Percentiles rank a stretch among this genome's conserved stretches.
These are phyloP conservation scores for Chlorospingus flavigularis DNA, from an alignment of 2,797 vertebrate species.

Conservation along the genomic window DNA sequence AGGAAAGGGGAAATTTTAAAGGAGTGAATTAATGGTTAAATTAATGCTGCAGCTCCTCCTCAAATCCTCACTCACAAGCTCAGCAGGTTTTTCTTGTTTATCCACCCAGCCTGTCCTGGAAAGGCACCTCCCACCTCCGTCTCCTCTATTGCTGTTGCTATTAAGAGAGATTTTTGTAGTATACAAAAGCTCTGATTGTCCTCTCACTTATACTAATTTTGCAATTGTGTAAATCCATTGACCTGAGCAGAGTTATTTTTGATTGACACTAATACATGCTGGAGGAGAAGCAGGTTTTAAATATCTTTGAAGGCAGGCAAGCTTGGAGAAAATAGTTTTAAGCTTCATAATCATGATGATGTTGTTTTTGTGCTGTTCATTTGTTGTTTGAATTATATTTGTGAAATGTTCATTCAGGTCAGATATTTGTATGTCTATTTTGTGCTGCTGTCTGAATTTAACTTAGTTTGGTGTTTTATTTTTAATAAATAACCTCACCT, in stretches of 20 bases:
- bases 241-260: constrained; percentile 57
- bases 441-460: not conserved
- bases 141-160: constrained; percentile 37
- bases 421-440: not conserved
- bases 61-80: not conserved
- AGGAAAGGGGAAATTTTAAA: not conserved
- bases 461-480: not conserved
- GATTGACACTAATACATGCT: constrained; percentile 51
- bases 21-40: constrained; percentile 37
- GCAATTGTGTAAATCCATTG: constrained; percentile 61
- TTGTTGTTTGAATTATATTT: constrained; percentile 24
- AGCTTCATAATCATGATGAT: not conserved
- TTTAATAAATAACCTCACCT: not conserved
- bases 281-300: constrained; percentile 44
- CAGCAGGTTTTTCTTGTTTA: constrained; percentile 59
- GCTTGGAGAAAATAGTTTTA: constrained; percentile 40
- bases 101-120: constrained; percentile 34
- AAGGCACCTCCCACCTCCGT: constrained; percentile 40
- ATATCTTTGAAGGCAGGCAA: constrained; percentile 32
- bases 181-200: constrained; percentile 55
- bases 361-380: not conserved
- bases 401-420: not conserved
- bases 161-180: constrained; percentile 43
- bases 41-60: constrained; percentile 17
- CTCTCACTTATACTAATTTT: constrained; percentile 63